phyloP scores from a whole-genome alignment of 2,113 vertebrate genomes.

The Barbus barbus region DNA sequence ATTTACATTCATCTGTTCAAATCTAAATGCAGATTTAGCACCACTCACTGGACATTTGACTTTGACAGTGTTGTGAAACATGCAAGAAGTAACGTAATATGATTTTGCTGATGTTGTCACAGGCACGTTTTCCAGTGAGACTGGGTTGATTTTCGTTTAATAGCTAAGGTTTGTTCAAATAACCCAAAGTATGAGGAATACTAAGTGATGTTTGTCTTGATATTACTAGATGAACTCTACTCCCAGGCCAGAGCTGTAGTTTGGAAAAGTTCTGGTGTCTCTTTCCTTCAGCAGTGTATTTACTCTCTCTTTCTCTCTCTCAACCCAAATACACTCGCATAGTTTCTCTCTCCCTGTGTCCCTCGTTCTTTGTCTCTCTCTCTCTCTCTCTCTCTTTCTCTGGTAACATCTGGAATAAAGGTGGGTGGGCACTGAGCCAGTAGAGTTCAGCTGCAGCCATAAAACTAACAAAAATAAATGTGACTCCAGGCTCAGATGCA shows the following conservation, averaged over 20 bases:
- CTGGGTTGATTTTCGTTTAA: background rate
- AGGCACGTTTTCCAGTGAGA: background rate
- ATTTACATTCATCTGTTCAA: background rate
- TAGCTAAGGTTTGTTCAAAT: background rate
- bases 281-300: conserved; percentile 48
- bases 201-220: conserved; percentile 17
- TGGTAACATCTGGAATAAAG: conserved; percentile 87
- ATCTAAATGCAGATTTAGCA: background rate
- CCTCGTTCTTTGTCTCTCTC: conserved; percentile 42
- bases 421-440: conserved; percentile 78
- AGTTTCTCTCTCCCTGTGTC: background rate
- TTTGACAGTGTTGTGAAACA: background rate
- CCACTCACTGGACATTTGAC: background rate
- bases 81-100: background rate
- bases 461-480: conserved; percentile 82
- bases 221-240: background rate
- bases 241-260: background rate
- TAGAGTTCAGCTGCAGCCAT: conserved; percentile 74
- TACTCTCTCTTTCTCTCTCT: conserved; percentile 4
- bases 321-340: background rate
- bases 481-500: conserved; percentile 39
- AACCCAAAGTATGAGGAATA: background rate
- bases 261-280: conserved; percentile 9
- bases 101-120: background rate
- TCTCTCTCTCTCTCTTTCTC: conserved; percentile 42